A percentile compares a stretch with the other conserved stretches of the same genome.
phyloP scores from a whole-genome alignment of 2,888 invertebrate species.

The Aspidiotus destructor region DNA sequence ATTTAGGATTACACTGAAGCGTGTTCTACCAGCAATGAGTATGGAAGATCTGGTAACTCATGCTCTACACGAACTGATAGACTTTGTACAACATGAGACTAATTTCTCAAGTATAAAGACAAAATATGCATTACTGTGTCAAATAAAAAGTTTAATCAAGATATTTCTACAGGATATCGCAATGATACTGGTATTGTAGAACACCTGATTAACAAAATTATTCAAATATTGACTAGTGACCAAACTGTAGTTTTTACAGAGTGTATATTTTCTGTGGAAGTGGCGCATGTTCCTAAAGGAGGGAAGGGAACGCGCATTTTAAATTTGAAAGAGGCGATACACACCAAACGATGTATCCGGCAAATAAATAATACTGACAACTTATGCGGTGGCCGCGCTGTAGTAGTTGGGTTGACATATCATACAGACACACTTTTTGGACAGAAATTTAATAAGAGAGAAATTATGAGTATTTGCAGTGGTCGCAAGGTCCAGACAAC shows the following conservation, averaged over 20 bases:
- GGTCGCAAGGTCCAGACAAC: background rate
- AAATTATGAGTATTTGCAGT: background rate
- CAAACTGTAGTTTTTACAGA: background rate
- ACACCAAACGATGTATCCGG: slow-evolving; percentile 6
- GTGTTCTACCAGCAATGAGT: too few species aligned
- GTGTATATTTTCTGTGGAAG: background rate
- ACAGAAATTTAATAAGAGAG: background rate
- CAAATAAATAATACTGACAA: slow-evolving; percentile 12
- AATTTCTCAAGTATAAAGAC: too few species aligned
- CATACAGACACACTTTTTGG: slow-evolving; percentile 1
- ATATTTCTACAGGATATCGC: too few species aligned
- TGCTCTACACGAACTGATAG: too few species aligned
- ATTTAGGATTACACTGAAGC: too few species aligned
- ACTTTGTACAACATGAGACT: too few species aligned
- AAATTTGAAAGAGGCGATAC: background rate
- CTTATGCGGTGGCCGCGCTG: slow-evolving; percentile 7
- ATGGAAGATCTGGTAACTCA: too few species aligned
- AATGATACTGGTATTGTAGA: too few species aligned
- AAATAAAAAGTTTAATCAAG: too few species aligned
- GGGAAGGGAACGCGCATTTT: background rate
- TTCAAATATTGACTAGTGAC: slow-evolving; percentile 7
- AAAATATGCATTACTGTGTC: too few species aligned
- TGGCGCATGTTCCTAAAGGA: background rate
- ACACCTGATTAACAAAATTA: background rate
- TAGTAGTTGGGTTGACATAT: slow-evolving; percentile 13